phyloP scores from a whole-genome alignment of 2,113 vertebrate genomes.

The Chunga burmeisteri region DNA sequence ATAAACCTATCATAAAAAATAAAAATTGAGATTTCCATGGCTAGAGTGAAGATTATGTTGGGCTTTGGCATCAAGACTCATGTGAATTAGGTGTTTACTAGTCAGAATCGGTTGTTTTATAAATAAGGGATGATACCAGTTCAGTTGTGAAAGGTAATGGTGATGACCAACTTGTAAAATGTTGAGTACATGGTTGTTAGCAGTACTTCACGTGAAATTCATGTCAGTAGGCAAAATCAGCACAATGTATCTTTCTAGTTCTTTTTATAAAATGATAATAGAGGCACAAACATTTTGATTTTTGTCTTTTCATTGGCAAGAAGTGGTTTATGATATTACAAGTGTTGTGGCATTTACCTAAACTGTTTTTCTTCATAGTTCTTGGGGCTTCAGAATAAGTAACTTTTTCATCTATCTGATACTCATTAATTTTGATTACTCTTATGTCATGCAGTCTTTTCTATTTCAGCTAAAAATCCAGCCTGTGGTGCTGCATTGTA shows the following conservation, averaged over 20 bases:
- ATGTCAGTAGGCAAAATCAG: not conserved
- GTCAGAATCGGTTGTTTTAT: not conserved
- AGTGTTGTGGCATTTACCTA: not conserved
- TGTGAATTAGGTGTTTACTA: not conserved
- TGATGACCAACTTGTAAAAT: not conserved
- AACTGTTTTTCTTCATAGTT: not conserved
- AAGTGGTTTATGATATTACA: not conserved
- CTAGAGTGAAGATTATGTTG: not conserved
- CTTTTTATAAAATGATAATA: not conserved
- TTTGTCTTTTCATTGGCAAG: not conserved
- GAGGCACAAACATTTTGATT: not conserved
- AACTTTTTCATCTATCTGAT: not conserved
- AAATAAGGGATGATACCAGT: not conserved
- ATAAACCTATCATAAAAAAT: not conserved
- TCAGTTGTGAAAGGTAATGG: not conserved
- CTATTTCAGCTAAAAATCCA: not conserved
- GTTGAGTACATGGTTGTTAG: not conserved
- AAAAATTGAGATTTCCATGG: not conserved
- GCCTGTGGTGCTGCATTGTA: not conserved
- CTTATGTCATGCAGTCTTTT: not conserved
- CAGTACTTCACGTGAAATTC: not conserved
- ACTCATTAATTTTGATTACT: not conserved
- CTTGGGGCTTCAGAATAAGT: not conserved
- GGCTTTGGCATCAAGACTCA: not conserved
- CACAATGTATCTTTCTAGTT: not conserved